phyloP scores from a whole-genome alignment of 2,888 invertebrate species.

The Aethes cnicana region DNA sequence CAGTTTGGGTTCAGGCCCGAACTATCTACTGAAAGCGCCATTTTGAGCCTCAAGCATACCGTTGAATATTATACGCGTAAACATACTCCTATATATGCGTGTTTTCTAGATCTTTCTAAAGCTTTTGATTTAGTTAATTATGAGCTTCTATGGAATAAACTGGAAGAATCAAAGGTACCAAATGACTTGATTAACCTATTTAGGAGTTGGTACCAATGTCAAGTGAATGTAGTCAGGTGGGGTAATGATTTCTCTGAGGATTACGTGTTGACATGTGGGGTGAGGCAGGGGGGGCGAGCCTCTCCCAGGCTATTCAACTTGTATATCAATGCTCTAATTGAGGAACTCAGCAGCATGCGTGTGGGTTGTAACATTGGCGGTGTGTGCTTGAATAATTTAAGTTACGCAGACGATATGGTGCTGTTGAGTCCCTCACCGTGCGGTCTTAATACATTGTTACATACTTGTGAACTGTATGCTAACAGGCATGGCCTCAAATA shows the following conservation, averaged over 20 bases:
- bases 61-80: not conserved
- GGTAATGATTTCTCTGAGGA: not conserved
- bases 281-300: not conserved
- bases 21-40: not conserved
- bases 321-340: no score
- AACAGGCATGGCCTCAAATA: no score
- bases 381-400: not conserved
- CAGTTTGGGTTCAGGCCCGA: not conserved
- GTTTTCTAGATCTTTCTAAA: no score
- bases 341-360: no score
- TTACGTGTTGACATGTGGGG: not conserved
- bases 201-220: no score
- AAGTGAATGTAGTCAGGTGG: not conserved
- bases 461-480: not conserved
- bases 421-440: not conserved
- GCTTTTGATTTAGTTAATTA: not conserved
- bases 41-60: not conserved
- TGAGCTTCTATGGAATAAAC: not conserved
- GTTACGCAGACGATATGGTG: not conserved
- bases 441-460: not conserved
- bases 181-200: no score
- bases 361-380: no score
- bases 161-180: no score
- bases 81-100: not conserved
- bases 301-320: not conserved